Conservation (phyloP, 2,888 invertebrate genomes). For the Apamea monoglypha region DNA sequence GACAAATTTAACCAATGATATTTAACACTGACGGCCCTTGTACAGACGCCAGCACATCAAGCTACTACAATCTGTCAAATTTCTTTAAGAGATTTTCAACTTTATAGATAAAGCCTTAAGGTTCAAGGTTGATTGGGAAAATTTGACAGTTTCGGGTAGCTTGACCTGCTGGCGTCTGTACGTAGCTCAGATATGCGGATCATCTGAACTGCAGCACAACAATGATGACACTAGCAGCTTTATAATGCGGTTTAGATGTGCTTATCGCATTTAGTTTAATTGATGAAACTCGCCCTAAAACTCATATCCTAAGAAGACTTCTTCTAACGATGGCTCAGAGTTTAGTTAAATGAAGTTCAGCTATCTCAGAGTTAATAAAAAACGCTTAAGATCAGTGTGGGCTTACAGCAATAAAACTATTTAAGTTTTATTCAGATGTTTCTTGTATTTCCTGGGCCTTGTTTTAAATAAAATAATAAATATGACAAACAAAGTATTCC, state of each 20-base stretch:
- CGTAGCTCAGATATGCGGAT: no score
- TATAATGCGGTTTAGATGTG: not conserved
- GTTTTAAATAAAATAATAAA: conserved; percentile 20
- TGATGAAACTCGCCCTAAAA: not conserved
- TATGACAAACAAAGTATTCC: conserved; percentile 27
- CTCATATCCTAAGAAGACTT: not conserved
- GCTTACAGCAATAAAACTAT: not conserved
- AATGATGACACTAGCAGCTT: not conserved
- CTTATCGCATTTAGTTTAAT: not conserved
- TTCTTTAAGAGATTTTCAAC: no score
- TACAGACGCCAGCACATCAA: no score
- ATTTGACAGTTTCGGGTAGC: no score
- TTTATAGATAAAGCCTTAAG: no score
- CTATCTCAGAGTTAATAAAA: not conserved
- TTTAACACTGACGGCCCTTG: not conserved
- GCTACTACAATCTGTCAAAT: no score
- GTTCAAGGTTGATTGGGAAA: no score
- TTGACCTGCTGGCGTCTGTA: no score
- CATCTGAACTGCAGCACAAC: not conserved
- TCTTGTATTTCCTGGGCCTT: not conserved
- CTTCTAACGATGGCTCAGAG: not conserved
- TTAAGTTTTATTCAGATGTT: not conserved
- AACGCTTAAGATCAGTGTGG: not conserved
- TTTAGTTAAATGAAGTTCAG: not conserved
- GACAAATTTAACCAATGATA: not conserved